These are phyloP conservation scores for Ibycter americanus DNA, from an alignment of 2,797 vertebrate genomes.

Conservation along the genomic window DNA sequence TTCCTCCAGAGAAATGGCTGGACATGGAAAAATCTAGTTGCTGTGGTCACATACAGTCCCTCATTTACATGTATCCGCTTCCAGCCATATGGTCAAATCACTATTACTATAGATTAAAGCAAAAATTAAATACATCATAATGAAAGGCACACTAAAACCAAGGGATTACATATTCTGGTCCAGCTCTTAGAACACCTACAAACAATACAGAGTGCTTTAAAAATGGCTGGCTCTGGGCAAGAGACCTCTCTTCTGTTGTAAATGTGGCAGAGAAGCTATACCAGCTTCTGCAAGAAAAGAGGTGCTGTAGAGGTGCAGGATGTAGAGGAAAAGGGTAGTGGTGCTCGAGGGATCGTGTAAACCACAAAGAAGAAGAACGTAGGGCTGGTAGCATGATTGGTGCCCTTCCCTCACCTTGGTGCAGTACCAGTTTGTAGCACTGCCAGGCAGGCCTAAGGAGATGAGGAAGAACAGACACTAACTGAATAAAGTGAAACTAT, in stretches of 20 bases:
- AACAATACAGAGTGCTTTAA: not conserved
- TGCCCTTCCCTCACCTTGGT: not conserved
- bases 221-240: not conserved
- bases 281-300: not conserved
- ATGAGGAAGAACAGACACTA: not conserved
- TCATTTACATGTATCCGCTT: not conserved
- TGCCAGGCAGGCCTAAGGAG: not conserved
- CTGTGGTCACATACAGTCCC: not conserved
- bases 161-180: not conserved
- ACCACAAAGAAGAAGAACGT: rapidly evolving
- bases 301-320: not conserved
- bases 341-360: not conserved
- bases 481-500: not conserved
- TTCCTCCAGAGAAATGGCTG: not conserved
- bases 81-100: not conserved
- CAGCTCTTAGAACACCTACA: not conserved
- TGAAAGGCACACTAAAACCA: not conserved
- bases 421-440: not conserved
- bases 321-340: not conserved
- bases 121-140: not conserved
- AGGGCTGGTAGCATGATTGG: not conserved
- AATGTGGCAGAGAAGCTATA: not conserved
- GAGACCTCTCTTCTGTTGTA: not conserved
- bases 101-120: not conserved
- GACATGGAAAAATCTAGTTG: not conserved